Percentiles rank a stretch among this genome's conserved stretches.
Conservation (phyloP, 2,888 invertebrate species). For the Drosophila monieri region DNA sequence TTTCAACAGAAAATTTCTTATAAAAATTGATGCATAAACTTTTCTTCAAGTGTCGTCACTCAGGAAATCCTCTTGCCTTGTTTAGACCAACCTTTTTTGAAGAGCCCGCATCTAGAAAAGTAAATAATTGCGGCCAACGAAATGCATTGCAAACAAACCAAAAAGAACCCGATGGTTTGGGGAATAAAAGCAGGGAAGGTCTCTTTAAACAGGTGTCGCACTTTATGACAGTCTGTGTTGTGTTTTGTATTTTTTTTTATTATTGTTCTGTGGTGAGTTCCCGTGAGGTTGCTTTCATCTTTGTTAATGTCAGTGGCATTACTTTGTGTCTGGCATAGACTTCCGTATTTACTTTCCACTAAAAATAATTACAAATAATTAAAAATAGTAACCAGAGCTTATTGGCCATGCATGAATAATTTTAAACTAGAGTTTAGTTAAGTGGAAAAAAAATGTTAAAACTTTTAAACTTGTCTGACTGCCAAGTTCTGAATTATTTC, state of each 20-base stretch:
- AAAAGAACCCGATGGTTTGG: conserved; percentile 6
- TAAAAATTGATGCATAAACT: not conserved
- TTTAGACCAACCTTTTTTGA: conserved; percentile 26
- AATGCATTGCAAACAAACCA: conserved; percentile 46
- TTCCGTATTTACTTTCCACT: conserved; percentile 56
- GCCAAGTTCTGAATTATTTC: not conserved
- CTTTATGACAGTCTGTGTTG: conserved; percentile 34
- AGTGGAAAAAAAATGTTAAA: not conserved
- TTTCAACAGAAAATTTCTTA: too few relatives aligned
- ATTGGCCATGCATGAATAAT: conserved; percentile 9
- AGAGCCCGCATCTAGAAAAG: conserved; percentile 33
- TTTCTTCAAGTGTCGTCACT: not conserved
- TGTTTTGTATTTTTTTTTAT: conserved; percentile 19
- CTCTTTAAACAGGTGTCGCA: conserved; percentile 64
- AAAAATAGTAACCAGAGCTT: conserved; percentile 22
- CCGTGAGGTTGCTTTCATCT: conserved; percentile 29
- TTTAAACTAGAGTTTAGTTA: conserved; percentile 3
- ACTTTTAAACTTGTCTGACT: not conserved
- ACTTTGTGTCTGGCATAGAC: conserved; percentile 21
- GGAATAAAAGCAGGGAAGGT: not conserved
- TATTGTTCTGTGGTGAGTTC: conserved; percentile 56
- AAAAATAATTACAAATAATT: conserved; percentile 7
- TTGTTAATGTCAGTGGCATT: conserved; percentile 1
- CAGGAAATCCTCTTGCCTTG: conserved; percentile 24
- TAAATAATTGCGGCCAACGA: conserved; percentile 54